Evolutionary conservation across 2,888 invertebrate genomes (phyloP), one percentile per base, ranked within the genome.

Genomic region (Drosophila basisetae): DNA sequence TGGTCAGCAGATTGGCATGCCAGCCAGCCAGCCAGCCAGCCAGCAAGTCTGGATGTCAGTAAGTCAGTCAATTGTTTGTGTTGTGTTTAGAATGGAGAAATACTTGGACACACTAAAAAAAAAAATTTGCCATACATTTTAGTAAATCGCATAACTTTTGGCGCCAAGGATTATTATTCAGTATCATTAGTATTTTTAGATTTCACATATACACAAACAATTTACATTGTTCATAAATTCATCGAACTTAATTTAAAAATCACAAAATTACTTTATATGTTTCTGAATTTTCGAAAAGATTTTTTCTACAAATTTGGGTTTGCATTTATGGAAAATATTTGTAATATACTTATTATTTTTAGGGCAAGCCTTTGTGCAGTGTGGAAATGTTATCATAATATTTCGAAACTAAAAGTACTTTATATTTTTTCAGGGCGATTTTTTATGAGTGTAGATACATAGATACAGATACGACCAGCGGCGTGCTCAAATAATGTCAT

Each of bases 401-500:
- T n/a, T 41, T 10, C 1, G 9, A n/a, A 41, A 4, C 0, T 9
- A n/a, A 0, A 41, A n/a, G 0, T n/a, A 41, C 9, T 41, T 16
- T 2, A 22, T 13, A 4, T 25, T 25, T 16, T 4, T 9, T 22
- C 22, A 22, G 1, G 28, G 25, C 16, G 7, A 22, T 22, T 47
- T 55, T 55, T 55, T 4, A 16, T 16, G 4, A 47, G 47, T 50
- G 50, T 41, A 58, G 74, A 13, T 41, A 28, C 52, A 64, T 16
- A 59, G 43, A 66, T 49, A 62, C 60, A 59, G 55, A 65, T 63
- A 65, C 37, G 53, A 43, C 25, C 41, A 49, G 76, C 25, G 49
- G 64, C 61, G 30, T n/a, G 54, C 60, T 35, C 63, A 78, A 77
- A 86, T 87, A 87, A 76, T 89, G 88, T 88, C 90, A 89, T 81